A percentile compares a stretch with the other conserved stretches of the same genome.
phyloP scores from a whole-genome alignment of 2,113 vertebrate species.

The Nettapus auritus region DNA sequence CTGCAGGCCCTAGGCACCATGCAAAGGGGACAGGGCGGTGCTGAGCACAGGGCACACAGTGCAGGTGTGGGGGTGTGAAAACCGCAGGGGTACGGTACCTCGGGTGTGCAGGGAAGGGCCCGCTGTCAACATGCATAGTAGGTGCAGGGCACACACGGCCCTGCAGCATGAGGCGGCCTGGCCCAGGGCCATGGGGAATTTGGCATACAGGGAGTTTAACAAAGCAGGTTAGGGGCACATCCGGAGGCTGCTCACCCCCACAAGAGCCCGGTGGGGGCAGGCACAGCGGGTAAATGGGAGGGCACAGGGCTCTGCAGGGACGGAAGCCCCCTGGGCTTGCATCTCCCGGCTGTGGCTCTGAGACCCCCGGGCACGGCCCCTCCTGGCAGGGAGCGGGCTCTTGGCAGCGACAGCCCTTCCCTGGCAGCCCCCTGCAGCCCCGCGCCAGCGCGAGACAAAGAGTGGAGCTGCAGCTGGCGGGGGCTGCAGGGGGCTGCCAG shows the following conservation, averaged over 20 bases:
- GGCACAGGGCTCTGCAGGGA: rapidly evolving
- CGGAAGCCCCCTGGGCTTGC: not conserved
- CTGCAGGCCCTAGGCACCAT: rapidly evolving
- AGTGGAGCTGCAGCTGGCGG: slow-evolving; percentile 19
- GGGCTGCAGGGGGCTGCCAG: slow-evolving; percentile 17
- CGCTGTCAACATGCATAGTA: rapidly evolving
- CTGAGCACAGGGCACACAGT: not conserved
- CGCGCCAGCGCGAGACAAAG: slow-evolving; percentile 42
- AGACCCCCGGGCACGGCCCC: not conserved
- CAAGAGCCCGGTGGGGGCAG: rapidly evolving
- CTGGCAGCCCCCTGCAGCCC: slow-evolving; percentile 42
- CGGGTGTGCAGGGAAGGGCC: too few relatives aligned
- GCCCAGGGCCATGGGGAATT: rapidly evolving
- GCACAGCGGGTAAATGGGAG: rapidly evolving
- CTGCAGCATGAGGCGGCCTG: too few relatives aligned
- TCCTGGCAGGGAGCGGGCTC: slow-evolving; percentile 14
- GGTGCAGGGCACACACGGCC: not conserved
- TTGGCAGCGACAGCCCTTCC: not conserved
- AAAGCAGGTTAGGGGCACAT: not conserved
- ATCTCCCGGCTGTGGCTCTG: not conserved
- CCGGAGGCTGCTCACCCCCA: not conserved
- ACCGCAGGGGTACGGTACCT: not conserved
- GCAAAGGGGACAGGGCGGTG: not conserved
- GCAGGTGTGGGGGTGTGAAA: too few relatives aligned
- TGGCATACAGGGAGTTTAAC: not conserved